phyloP scores from a whole-genome alignment of 2,888 invertebrate species.

The Heteromurus nitidus region DNA sequence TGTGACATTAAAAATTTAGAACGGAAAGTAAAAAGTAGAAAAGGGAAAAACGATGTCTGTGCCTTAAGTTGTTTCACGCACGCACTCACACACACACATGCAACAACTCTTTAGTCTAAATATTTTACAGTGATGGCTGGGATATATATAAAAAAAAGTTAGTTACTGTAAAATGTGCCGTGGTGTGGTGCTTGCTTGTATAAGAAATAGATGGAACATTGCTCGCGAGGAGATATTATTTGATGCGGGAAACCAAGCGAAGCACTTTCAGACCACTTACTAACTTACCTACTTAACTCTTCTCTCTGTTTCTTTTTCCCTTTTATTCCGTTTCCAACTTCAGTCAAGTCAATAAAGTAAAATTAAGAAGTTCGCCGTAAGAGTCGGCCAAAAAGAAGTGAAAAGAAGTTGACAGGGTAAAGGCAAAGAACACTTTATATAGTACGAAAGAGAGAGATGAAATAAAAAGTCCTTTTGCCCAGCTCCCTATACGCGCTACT shows the following conservation, averaged over 20 bases:
- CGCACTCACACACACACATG: slow-evolving; percentile 17
- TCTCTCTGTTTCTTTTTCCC: slow-evolving; percentile 25
- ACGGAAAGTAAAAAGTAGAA: slow-evolving; percentile 60
- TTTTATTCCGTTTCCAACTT: slow-evolving; percentile 36
- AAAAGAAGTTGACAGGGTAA: slow-evolving; percentile 1
- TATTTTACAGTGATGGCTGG: not conserved
- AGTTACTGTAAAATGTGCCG: not conserved
- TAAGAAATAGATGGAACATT: not conserved
- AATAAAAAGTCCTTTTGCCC: no score
- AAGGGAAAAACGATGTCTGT: slow-evolving; percentile 44
- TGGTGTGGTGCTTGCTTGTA: not conserved
- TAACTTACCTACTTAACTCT: slow-evolving; percentile 42
- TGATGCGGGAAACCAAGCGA: slow-evolving; percentile 7
- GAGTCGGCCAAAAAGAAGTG: slow-evolving; percentile 20
- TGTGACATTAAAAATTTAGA: slow-evolving; percentile 73
- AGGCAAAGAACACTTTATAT: no score
- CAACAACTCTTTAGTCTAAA: slow-evolving; percentile 2
- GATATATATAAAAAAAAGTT: not conserved
- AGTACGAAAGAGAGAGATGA: no score
- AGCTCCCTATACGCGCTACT: not conserved
- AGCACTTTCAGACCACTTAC: slow-evolving; percentile 15
- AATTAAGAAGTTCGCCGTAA: slow-evolving; percentile 72
- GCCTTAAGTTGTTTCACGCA: not conserved
- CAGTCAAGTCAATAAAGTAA: slow-evolving; percentile 72
- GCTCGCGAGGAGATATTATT: not conserved